Percentiles rank a stretch among this genome's conserved stretches.
These are phyloP conservation scores for Rhea pennata DNA, from an alignment of 2,113 vertebrate species.

Conservation along the genomic window DNA sequence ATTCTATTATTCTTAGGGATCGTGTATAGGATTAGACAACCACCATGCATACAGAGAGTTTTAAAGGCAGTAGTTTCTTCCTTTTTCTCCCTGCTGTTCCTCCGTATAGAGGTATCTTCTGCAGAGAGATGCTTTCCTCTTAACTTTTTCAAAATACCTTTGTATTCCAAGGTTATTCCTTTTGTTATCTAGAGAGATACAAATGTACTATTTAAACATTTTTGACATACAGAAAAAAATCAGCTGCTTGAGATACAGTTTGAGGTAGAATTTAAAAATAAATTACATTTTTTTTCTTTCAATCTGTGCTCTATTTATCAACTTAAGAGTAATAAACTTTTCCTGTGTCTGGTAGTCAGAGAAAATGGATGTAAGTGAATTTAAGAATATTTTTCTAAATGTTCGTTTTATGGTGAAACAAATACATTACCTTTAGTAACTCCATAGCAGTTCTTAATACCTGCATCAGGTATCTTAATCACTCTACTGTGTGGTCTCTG, in stretches of 20 bases:
- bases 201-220: not conserved
- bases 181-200: not conserved
- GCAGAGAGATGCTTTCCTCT: not conserved
- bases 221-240: not conserved
- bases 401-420: not conserved
- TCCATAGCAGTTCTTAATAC: not conserved
- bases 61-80: not conserved
- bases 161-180: not conserved
- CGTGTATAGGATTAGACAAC: not conserved
- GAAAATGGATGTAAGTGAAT: not conserved
- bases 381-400: not conserved
- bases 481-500: not conserved
- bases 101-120: not conserved
- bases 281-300: not conserved
- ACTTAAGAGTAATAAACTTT: not conserved
- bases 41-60: not conserved
- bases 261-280: not conserved
- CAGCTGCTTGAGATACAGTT: not conserved
- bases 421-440: not conserved
- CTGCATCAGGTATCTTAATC: not conserved
- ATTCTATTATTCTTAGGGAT: not conserved
- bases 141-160: not conserved
- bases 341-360: not conserved
- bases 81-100: not conserved
- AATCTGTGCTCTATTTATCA: not conserved